phyloP scores from a whole-genome alignment of 2,888 invertebrate species.

The Halictus quadricinctus region DNA sequence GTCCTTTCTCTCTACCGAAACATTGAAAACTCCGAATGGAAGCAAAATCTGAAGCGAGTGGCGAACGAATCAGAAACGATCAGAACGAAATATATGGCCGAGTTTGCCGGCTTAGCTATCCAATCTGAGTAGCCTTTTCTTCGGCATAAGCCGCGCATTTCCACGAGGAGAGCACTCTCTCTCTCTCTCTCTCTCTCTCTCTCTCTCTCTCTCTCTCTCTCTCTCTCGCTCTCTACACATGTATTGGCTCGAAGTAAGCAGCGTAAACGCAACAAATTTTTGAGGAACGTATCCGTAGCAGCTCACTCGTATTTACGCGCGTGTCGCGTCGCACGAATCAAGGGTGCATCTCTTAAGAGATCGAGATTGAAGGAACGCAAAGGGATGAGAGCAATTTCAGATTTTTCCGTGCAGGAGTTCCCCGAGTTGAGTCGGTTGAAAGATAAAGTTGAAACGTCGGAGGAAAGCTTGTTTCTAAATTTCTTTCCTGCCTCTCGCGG shows the following conservation, averaged over 20 bases:
- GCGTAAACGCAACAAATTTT: not conserved
- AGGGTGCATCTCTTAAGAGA: not conserved
- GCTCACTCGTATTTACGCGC: not conserved
- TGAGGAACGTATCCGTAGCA: not conserved
- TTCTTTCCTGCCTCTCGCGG: not conserved
- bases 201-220: not conserved
- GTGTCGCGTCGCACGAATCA: not conserved
- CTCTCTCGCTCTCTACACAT: not conserved
- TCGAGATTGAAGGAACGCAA: not conserved
- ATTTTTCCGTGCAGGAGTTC: not conserved
- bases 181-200: not conserved
- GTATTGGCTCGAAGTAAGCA: not conserved
- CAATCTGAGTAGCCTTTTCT: conserved; percentile 52
- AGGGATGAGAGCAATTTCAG: not conserved
- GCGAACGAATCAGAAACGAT: no score
- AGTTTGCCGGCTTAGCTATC: conserved; percentile 49
- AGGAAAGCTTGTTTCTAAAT: not conserved
- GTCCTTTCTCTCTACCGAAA: not conserved
- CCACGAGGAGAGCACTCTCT: not conserved
- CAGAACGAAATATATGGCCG: conserved; percentile 43
- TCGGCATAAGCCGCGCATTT: conserved; percentile 35
- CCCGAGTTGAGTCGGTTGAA: not conserved
- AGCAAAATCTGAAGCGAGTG: conserved; percentile 26
- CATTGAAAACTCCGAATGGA: not conserved
- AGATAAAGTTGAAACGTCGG: not conserved